These are phyloP conservation scores for Microcaecilia unicolor DNA, from an alignment of 2,797 vertebrate genomes.

Conservation along the genomic window DNA sequence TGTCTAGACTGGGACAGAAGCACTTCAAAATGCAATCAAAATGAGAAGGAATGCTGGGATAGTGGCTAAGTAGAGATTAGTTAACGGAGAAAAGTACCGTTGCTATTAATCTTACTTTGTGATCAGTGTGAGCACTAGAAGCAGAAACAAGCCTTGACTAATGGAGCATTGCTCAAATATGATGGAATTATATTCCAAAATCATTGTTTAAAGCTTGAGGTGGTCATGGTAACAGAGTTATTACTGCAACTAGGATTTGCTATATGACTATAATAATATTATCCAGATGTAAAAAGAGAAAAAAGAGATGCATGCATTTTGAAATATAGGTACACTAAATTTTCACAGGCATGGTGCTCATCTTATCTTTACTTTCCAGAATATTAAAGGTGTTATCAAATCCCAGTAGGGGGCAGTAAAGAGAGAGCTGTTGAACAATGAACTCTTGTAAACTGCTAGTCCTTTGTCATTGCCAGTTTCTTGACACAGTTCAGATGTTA, in stretches of 20 bases:
- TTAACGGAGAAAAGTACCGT: background rate
- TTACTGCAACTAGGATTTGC: constrained; percentile 5
- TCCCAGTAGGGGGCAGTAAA: constrained; percentile 44
- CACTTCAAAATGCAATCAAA: constrained; percentile 1
- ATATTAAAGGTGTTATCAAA: background rate
- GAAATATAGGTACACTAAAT: constrained; percentile 11
- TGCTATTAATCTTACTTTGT: background rate
- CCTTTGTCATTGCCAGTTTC: too few relatives aligned
- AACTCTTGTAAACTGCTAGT: too few relatives aligned
- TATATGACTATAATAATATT: constrained; percentile 29
- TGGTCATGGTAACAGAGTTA: constrained; percentile 11
- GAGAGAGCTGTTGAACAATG: background rate
- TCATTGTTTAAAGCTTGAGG: background rate
- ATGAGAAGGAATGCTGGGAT: background rate
- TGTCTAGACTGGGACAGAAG: constrained; percentile 26
- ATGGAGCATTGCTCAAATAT: fast-evolving
- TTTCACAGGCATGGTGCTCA: constrained; percentile 10
- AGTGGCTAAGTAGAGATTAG: background rate
- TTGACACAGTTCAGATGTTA: too few relatives aligned
- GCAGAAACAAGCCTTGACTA: too few relatives aligned
- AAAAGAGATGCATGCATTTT: constrained; percentile 2
- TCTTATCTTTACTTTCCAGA: background rate
- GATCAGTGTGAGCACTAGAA: background rate
- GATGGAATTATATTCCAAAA: background rate
- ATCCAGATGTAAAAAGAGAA: constrained; percentile 2